Conservation (phyloP, 2,113 vertebrate species). For the Amphiprion percula region DNA sequence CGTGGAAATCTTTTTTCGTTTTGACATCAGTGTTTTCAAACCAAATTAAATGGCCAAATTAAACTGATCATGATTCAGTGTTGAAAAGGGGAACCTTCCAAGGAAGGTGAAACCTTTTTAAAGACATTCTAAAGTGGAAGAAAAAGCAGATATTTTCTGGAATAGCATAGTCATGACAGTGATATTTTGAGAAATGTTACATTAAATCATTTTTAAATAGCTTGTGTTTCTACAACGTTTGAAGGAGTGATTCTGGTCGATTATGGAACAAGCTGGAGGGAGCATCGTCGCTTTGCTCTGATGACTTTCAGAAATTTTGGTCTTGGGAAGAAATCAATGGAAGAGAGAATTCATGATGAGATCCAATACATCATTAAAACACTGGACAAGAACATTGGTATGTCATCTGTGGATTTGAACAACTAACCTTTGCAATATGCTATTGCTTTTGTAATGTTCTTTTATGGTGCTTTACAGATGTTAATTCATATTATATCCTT, state of each 20-base stretch:
- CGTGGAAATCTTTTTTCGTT: too few species aligned
- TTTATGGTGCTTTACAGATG: too few species aligned
- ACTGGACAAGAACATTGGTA: constrained; percentile 66
- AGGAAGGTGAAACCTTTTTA: too few species aligned
- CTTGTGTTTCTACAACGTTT: not conserved
- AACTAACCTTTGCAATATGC: not conserved
- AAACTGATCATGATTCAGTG: too few species aligned
- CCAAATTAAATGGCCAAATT: too few species aligned
- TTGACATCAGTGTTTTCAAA: too few species aligned
- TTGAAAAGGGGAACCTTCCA: too few species aligned
- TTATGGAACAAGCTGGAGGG: constrained; percentile 81
- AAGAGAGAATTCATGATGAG: constrained; percentile 84
- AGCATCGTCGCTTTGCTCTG: constrained; percentile 85
- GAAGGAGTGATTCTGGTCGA: constrained; percentile 79
- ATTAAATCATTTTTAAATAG: not conserved
- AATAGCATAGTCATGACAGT: too few species aligned
- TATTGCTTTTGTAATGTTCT: too few species aligned
- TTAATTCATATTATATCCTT: not conserved
- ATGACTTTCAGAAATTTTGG: constrained; percentile 87
- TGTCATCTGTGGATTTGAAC: not conserved
- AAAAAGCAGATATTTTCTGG: too few species aligned
- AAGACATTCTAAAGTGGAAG: too few species aligned
- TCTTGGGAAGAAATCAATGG: constrained; percentile 88
- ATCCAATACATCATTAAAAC: constrained; percentile 35
- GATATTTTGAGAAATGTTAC: too few species aligned